Evolutionary conservation across 2,113 vertebrate genomes (phyloP).

Genomic region (Atrichornis clamosus): DNA sequence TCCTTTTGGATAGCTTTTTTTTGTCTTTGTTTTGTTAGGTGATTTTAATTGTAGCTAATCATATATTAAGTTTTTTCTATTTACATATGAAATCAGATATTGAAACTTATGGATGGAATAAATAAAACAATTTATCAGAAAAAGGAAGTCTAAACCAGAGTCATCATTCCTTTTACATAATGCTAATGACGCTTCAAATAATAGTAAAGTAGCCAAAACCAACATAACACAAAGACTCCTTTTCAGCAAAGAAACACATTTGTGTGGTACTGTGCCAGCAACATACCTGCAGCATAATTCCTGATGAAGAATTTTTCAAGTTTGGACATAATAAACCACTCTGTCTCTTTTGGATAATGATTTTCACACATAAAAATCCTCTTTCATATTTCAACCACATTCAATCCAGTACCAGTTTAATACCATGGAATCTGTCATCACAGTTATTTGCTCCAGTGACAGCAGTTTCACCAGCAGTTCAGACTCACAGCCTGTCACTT

Average conservation of each 20-base stretch:
- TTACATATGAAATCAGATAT: background rate
- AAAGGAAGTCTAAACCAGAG: background rate
- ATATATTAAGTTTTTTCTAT: background rate
- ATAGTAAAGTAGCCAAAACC: background rate
- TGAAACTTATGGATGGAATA: background rate
- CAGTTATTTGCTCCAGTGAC: background rate
- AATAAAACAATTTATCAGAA: background rate
- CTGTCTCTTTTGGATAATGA: background rate
- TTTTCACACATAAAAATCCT: background rate
- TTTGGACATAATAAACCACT: background rate
- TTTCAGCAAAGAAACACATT: background rate
- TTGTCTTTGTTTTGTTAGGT: background rate
- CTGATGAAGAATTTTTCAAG: background rate
- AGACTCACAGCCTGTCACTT: background rate
- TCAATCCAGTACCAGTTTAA: background rate
- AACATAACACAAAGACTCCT: background rate
- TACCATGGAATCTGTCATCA: background rate
- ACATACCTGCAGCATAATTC: background rate
- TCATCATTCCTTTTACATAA: background rate
- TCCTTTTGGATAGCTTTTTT: background rate
- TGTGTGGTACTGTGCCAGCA: background rate
- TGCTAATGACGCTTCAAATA: background rate
- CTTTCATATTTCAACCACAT: conserved; percentile 1
- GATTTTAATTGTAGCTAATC: background rate
- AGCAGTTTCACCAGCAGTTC: background rate